Conservation (phyloP, 64 coral and sea anemone species). For the Stylophora pistillata region DNA sequence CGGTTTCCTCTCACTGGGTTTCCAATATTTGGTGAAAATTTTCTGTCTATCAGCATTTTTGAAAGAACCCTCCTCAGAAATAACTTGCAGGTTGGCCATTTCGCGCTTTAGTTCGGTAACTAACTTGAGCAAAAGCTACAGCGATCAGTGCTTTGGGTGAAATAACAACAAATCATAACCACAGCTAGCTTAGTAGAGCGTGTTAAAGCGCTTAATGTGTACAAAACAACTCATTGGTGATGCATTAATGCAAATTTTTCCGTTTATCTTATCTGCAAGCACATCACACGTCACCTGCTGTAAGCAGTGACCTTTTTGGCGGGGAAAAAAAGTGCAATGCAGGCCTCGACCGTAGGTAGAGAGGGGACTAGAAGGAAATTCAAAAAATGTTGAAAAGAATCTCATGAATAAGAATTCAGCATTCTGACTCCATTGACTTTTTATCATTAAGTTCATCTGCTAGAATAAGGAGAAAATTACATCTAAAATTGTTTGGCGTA, state of each 20-base stretch:
- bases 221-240: not conserved
- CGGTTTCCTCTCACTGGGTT: constrained; percentile 3
- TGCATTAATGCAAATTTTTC: not conserved
- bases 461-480: no score
- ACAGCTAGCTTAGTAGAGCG: not conserved
- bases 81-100: not conserved
- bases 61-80: constrained; percentile 69
- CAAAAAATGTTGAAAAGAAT: no score
- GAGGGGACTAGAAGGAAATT: no score
- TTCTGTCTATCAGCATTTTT: constrained; percentile 59
- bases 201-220: not conserved
- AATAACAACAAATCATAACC: not conserved
- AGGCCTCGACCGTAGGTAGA: no score
- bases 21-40: constrained; percentile 78
- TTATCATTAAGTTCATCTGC: no score
- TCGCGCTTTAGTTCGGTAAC: not conserved
- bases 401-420: no score
- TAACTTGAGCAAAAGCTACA: not conserved
- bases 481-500: no score
- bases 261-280: no score
- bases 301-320: not conserved
- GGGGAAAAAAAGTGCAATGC: not conserved
- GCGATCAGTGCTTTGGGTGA: no score
- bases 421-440: no score
- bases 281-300: no score